Percentiles rank a stretch among this genome's conserved stretches.
Evolutionary conservation across 2,113 vertebrate genomes (phyloP).

Genomic region (Podarcis raffonei): DNA sequence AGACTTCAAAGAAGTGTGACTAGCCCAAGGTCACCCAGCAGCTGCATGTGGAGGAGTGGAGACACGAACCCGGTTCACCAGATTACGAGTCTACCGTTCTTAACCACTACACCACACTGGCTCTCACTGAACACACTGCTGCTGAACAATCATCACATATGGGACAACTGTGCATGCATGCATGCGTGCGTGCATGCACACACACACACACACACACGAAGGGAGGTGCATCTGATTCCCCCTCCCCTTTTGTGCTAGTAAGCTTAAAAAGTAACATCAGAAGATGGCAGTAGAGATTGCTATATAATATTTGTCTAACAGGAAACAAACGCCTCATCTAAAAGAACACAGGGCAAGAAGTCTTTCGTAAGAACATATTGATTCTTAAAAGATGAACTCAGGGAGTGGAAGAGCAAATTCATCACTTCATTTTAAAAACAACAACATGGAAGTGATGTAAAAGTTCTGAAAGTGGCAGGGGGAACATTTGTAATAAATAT

Average conservation of each 20-base stretch:
- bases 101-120: no score
- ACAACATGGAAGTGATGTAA: constrained; percentile 39
- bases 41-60: no score
- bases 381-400: constrained; percentile 65
- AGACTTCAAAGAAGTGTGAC: no score
- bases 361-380: constrained; percentile 60
- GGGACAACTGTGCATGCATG: no score
- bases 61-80: no score
- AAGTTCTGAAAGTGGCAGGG: constrained; percentile 50
- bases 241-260: neutral
- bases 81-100: no score
- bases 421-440: constrained; percentile 23
- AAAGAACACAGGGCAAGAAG: constrained; percentile 37
- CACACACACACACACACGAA: neutral
- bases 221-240: neutral
- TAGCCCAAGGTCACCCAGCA: no score
- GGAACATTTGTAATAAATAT: constrained; percentile 21
- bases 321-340: constrained; percentile 14
- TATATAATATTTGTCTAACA: constrained; percentile 7
- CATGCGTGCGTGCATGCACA: no score
- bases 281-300: constrained; percentile 81
- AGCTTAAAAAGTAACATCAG: constrained; percentile 54
- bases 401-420: constrained; percentile 53
- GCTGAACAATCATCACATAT: no score
- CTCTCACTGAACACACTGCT: no score